A percentile compares a stretch with the other conserved stretches of the same genome.
phyloP scores from a whole-genome alignment of 2,113 vertebrate genomes.

The Oxyura jamaicensis region DNA sequence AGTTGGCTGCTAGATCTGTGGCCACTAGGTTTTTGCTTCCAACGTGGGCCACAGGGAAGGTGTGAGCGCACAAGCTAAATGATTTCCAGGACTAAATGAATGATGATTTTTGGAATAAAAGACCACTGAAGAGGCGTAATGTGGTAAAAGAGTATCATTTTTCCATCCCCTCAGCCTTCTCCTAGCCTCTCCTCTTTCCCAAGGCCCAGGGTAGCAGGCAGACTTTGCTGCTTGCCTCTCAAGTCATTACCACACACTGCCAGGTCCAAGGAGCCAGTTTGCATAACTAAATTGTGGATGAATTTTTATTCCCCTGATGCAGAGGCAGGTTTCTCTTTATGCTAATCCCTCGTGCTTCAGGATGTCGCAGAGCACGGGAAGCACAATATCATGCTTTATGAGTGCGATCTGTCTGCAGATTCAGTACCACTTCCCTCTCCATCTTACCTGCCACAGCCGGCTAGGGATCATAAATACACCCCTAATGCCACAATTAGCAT shows the following conservation, averaged over 20 bases:
- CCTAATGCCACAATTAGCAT: constrained; percentile 64
- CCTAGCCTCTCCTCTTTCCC: background rate
- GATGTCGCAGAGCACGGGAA: constrained; percentile 7
- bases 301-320: constrained; percentile 10
- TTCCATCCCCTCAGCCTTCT: background rate
- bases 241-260: fast-evolving
- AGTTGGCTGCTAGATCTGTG: background rate
- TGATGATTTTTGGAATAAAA: background rate
- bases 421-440: constrained; percentile 20
- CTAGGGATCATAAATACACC: constrained; percentile 54
- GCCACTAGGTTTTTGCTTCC: background rate
- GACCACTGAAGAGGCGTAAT: background rate
- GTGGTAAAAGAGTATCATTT: background rate
- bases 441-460: constrained; percentile 55
- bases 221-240: background rate
- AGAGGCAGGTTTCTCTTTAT: background rate
- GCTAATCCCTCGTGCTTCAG: constrained; percentile 19
- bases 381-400: constrained; percentile 54
- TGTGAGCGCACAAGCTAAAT: fast-evolving
- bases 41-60: background rate
- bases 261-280: background rate
- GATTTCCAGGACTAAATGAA: background rate
- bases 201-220: background rate
- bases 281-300: background rate
- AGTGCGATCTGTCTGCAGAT: constrained; percentile 25